A percentile compares a stretch with the other conserved stretches of the same genome.
phyloP scores from a whole-genome alignment of 2,888 invertebrate genomes.

The Meliscaeva auricollis region DNA sequence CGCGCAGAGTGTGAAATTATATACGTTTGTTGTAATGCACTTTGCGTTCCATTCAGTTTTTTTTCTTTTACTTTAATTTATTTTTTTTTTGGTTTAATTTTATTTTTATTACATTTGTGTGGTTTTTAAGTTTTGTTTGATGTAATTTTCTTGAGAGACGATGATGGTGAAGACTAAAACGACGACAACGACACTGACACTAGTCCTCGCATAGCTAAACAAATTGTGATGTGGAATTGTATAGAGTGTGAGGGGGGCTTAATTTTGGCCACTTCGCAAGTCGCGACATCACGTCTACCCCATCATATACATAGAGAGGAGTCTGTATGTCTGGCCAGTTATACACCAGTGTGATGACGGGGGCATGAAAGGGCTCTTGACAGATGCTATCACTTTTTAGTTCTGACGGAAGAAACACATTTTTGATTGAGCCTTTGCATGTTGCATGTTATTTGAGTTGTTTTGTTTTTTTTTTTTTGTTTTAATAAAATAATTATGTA shows the following conservation, averaged over 20 bases:
- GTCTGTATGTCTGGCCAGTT: constrained; percentile 48
- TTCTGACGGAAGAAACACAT: constrained; percentile 47
- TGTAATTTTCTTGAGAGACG: constrained; percentile 47
- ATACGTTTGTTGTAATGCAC: constrained; percentile 77
- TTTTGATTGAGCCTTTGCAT: constrained; percentile 72
- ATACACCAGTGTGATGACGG: constrained; percentile 13
- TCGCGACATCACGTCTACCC: constrained; percentile 46
- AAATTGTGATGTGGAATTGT: not conserved
- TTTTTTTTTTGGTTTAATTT: not conserved
- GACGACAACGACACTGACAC: constrained; percentile 33
- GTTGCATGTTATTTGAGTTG: constrained; percentile 53
- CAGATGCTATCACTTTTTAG: constrained; percentile 56
- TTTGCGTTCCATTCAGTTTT: constrained; percentile 66
- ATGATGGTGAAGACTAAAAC: not conserved
- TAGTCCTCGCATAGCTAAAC: not conserved
- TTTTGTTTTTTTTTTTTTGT: constrained; percentile 5
- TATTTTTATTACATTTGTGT: constrained; percentile 8
- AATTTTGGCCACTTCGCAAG: not conserved
- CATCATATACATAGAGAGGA: constrained; percentile 19
- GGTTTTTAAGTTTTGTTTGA: constrained; percentile 31
- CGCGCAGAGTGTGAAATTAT: constrained; percentile 78
- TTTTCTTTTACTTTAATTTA: constrained; percentile 20
- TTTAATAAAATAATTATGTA: constrained; percentile 24
- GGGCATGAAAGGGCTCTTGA: constrained; percentile 38
- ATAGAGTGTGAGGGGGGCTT: not conserved